Percentiles rank a stretch among this genome's conserved stretches.
These are phyloP conservation scores for Neotragus pygmaeus DNA, from an alignment of 2,113 vertebrate species.

Conservation along the genomic window DNA sequence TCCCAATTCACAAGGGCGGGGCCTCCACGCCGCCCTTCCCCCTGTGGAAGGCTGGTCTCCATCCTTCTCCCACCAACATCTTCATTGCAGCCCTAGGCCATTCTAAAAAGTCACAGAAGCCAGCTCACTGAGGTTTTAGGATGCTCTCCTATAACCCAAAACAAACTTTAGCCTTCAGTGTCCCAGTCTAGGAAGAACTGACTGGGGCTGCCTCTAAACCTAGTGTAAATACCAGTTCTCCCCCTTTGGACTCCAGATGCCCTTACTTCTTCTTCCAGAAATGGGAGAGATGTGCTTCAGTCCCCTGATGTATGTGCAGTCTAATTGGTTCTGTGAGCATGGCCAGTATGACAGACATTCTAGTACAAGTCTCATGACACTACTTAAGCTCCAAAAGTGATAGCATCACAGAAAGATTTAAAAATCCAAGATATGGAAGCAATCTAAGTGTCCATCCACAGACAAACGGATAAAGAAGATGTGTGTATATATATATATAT, in stretches of 20 bases:
- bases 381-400: background rate
- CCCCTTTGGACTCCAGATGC: background rate
- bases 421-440: background rate
- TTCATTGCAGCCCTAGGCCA: background rate
- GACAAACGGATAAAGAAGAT: background rate
- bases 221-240: background rate
- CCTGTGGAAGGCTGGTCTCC: background rate
- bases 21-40: background rate
- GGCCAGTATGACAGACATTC: background rate
- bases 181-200: background rate
- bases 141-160: background rate
- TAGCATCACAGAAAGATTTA: background rate
- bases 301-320: background rate
- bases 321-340: background rate
- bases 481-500: no score
- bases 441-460: background rate
- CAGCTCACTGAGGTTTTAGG: background rate
- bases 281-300: background rate
- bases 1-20: background rate
- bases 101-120: background rate
- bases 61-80: background rate
- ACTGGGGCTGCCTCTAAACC: background rate
- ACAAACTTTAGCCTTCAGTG: background rate
- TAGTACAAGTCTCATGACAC: background rate
- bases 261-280: background rate